Evolutionary conservation across 2,797 vertebrate species (phyloP).

Genomic region (Taeniopygia guttata): DNA sequence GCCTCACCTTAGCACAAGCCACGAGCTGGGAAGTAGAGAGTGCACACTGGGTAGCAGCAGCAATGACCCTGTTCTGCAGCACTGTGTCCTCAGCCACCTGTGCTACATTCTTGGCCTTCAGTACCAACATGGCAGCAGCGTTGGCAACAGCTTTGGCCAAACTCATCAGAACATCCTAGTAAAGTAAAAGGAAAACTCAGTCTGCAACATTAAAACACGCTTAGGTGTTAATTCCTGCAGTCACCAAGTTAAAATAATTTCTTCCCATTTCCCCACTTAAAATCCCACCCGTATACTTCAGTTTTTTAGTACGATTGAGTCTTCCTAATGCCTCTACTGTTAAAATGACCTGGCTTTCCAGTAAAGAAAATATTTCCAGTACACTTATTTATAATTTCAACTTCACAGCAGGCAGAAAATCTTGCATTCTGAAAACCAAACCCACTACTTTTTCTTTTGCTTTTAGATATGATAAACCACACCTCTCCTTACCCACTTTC

Average conservation of each 20-base stretch:
- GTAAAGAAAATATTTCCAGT: not conserved
- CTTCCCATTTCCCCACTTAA: not conserved
- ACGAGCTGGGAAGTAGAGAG: slow-evolving; percentile 98
- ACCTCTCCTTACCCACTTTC: not conserved
- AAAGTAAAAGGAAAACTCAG: not conserved
- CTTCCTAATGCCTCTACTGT: not conserved
- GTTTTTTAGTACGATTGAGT: not conserved
- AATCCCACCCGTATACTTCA: not conserved
- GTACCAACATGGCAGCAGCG: slow-evolving; percentile 95
- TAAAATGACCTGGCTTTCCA: not conserved
- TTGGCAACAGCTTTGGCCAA: slow-evolving; percentile 98
- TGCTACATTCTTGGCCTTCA: slow-evolving; percentile 98
- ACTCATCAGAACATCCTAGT: slow-evolving; percentile 96
- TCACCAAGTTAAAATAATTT: not conserved
- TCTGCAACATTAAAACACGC: fast-evolving
- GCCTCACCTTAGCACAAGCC: slow-evolving; percentile 93
- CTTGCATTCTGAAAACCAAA: not conserved
- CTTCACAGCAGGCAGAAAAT: not conserved
- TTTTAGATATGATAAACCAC: not conserved
- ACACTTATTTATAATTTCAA: not conserved
- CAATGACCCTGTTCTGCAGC: slow-evolving; percentile 96
- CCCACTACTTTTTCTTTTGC: not conserved
- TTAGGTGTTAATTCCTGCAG: not conserved
- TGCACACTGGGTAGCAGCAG: slow-evolving; percentile 95
- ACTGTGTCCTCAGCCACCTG: slow-evolving; percentile 93